Evolutionary conservation across 2,113 vertebrate species (phyloP).

Genomic region (Coptodon bakossiorum): DNA sequence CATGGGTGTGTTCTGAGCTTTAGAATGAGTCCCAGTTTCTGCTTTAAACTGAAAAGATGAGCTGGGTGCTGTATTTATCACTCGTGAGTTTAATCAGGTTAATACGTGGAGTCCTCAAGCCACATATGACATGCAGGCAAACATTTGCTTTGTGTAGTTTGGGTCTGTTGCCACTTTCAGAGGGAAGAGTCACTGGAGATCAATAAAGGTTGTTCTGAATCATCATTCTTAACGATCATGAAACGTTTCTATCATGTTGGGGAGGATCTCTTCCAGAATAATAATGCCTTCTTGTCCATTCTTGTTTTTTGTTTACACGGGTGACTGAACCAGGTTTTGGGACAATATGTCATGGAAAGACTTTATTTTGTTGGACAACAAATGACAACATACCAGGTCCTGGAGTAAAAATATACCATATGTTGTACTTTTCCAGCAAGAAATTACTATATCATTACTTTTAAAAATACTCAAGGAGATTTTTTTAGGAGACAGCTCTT

Average conservation of each 20-base stretch:
- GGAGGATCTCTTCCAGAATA: not conserved
- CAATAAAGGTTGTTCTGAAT: not conserved
- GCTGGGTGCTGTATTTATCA: not conserved
- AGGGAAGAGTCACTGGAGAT: accelerated
- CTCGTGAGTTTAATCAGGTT: not conserved
- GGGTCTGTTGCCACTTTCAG: not conserved
- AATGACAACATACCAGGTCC: not conserved
- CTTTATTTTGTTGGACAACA: not conserved
- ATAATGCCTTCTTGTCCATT: not conserved
- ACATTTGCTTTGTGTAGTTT: not conserved
- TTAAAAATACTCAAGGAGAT: not conserved
- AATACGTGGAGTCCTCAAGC: accelerated
- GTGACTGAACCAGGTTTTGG: not conserved
- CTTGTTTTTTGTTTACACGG: accelerated
- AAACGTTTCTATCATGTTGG: not conserved
- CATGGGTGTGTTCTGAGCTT: not conserved
- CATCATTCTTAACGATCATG: not conserved
- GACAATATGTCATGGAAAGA: not conserved
- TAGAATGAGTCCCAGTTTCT: not conserved
- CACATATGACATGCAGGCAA: not conserved
- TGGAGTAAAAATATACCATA: not conserved
- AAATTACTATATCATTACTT: not conserved
- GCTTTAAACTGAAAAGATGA: not conserved
- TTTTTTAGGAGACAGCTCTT: not conserved
- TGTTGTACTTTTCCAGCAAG: not conserved